These are phyloP conservation scores for Athene noctua DNA, from an alignment of 2,113 vertebrate species.

Conservation along the genomic window DNA sequence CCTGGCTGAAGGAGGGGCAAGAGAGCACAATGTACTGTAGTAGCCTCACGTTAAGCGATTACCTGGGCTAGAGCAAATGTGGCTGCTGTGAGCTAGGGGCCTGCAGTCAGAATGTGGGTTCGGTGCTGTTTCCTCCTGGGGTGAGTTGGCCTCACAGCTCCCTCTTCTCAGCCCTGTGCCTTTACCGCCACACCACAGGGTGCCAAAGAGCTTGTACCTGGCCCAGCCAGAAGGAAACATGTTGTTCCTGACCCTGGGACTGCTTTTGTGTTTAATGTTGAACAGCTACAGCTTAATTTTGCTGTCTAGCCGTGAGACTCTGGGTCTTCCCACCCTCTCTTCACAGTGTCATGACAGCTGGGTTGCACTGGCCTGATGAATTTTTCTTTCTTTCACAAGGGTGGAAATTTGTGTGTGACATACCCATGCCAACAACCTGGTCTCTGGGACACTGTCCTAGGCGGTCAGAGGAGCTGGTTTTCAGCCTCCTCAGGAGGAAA, in stretches of 20 bases:
- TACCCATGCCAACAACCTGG: fast-evolving
- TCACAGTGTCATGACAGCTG: not conserved
- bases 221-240: not conserved
- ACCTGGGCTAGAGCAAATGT: not conserved
- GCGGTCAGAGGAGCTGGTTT: not conserved
- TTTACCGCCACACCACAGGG: not conserved
- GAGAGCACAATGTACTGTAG: not conserved
- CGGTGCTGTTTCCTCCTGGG: not conserved
- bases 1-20: not conserved
- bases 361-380: not conserved
- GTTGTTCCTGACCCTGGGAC: not conserved
- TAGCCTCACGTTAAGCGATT: not conserved
- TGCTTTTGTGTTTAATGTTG: not conserved
- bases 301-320: not conserved
- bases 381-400: not conserved
- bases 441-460: not conserved
- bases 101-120: not conserved
- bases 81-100: not conserved
- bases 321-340: not conserved
- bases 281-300: not conserved
- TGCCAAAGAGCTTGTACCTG: not conserved
- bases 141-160: not conserved
- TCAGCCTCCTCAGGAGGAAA: not conserved
- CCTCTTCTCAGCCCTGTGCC: not conserved
- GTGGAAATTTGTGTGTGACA: not conserved